Evolutionary conservation across 2,113 vertebrate genomes (phyloP).

Genomic region (Sander vitreus): DNA sequence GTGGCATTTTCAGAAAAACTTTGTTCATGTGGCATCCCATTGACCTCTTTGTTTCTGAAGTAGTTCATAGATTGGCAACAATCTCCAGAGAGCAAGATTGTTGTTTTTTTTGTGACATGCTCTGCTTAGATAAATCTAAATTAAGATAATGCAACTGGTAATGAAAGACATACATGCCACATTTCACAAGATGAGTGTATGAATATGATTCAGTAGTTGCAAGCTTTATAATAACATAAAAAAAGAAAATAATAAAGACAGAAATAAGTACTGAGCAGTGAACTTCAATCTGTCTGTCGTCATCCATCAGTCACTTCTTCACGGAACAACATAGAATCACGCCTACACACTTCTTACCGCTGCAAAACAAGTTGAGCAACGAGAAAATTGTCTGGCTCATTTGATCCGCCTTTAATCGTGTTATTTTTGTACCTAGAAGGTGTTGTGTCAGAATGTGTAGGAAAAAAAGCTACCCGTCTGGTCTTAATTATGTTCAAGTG

Average conservation of each 20-base stretch:
- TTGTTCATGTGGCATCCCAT: not conserved
- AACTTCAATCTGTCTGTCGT: not conserved
- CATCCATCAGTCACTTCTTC: conserved; percentile 26
- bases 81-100: not conserved
- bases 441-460: not conserved
- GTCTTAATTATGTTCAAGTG: conserved; percentile 1
- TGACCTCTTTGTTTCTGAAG: not conserved
- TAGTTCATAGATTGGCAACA: not conserved
- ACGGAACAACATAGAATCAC: conserved; percentile 16
- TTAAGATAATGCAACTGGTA: not conserved
- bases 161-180: not conserved
- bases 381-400: conserved; percentile 32
- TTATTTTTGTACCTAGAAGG: conserved; percentile 16
- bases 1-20: not conserved
- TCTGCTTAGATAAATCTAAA: not conserved
- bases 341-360: conserved; percentile 37
- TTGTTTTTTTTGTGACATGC: not conserved
- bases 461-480: not conserved
- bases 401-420: conserved; percentile 2
- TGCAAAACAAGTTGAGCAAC: conserved; percentile 45
- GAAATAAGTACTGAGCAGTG: not conserved
- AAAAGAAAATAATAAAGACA: not conserved
- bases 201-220: not conserved
- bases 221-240: not conserved
- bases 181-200: not conserved